Conservation (phyloP, 64 coral and sea anemone species). For the Trachythela sp. region DNA sequence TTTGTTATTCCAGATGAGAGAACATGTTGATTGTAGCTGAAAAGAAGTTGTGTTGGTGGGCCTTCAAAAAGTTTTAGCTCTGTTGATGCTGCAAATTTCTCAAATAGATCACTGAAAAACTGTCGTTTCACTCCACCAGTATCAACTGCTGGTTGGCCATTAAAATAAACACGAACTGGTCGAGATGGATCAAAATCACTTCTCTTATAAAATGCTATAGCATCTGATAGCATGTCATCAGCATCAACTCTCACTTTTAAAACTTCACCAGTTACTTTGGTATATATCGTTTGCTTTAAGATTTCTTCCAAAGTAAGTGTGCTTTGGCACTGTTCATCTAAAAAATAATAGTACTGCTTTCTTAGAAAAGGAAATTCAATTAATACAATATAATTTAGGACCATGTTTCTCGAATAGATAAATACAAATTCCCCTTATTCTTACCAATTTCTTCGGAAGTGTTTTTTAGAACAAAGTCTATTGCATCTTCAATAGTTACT, state of each 20-base stretch:
- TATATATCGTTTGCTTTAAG: neutral
- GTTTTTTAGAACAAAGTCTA: neutral
- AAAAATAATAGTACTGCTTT: neutral
- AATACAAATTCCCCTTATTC: neutral
- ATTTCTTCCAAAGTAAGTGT: neutral
- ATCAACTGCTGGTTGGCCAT: slow-evolving; percentile 5
- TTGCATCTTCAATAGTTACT: neutral
- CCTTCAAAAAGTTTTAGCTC: neutral
- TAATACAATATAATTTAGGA: neutral
- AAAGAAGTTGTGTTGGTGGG: neutral
- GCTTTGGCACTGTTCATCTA: neutral
- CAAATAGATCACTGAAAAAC: slow-evolving; percentile 12
- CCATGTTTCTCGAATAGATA: neutral
- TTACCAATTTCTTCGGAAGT: neutral
- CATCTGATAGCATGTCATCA: neutral
- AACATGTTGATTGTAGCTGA: neutral
- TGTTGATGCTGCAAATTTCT: neutral
- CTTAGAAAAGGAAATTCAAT: neutral
- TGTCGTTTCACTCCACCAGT: neutral
- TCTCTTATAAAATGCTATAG: slow-evolving; percentile 12
- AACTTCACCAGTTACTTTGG: neutral
- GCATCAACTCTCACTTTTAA: neutral
- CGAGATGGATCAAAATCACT: neutral
- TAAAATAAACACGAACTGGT: neutral
- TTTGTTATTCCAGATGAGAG: neutral